Base-by-base conservation (phyloP, 1,140 invertebrate species). In the Euura saliciscinereae region DNA sequence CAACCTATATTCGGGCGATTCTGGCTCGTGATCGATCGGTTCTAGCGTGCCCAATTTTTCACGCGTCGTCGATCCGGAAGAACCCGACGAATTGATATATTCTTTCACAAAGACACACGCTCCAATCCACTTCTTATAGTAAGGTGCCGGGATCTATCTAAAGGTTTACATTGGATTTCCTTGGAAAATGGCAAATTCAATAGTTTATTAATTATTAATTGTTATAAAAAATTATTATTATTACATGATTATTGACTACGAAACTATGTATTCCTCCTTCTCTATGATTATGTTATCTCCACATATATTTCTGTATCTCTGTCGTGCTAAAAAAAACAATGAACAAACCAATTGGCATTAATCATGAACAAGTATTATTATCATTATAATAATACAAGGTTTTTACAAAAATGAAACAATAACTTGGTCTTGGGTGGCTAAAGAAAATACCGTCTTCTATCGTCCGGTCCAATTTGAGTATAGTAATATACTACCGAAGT, bases 41-140 rank as follows among this genome's bases (percentile, higher is more conserved):
- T 59, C 8, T 8, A 59, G 13, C 51, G 10, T 59, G 51, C 3
- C 10, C 13, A 59, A 59, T 59, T 59, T n/a, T 59, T 3, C 13
- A 59, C 13, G 8, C 51, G 13, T 59, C 13, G 13, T 59, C 6
- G 13, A 59, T 59, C 51, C 51, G 13, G 51, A 59, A 59, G 51
- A 59, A 43, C 28, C 28, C 44, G 28, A 8, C 44, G 6, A 67
- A 67, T 69, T 44, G n/a, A 44, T 44, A 69, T 69, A 45, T 76
- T 76, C 79, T 78, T 77, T 83, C 74, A 78, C 80, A 78, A 59
- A 83, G 80, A 84, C 80, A 83, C 78, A 78, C 74, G 79, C 78
- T 84, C 80, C 82, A 85, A 86, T 87, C 85, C 84, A 86, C 80
- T 86, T 86, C 85, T 87, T 87, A 87, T 87, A 87, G 86, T 87